phyloP scores from a whole-genome alignment of 1,140 invertebrate genomes.

The Cotesia glomerata region DNA sequence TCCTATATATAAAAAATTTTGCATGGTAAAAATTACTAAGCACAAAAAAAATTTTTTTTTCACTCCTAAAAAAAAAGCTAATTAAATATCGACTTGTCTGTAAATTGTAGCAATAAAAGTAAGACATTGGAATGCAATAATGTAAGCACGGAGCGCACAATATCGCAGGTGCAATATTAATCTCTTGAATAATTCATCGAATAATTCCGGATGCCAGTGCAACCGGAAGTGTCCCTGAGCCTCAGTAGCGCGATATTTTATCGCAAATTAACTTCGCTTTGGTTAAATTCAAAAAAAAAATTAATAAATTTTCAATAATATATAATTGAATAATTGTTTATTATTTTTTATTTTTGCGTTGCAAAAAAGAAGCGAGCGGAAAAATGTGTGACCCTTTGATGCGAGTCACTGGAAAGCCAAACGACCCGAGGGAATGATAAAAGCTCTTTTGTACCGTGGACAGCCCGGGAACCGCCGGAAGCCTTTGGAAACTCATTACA shows the following conservation, averaged over 20 bases:
- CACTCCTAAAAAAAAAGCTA: not conserved
- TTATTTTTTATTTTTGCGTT: not conserved
- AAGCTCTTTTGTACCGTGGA: no score
- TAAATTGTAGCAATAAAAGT: not conserved
- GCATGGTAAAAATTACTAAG: no score
- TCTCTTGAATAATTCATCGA: conserved; percentile 31
- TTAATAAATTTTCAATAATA: not conserved
- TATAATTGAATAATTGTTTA: no score
- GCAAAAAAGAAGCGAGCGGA: not conserved
- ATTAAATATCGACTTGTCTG: no score
- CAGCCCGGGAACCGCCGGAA: no score
- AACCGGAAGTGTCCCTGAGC: conserved; percentile 11
- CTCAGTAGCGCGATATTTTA: not conserved
- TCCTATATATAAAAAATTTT: no score
- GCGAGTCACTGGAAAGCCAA: no score
- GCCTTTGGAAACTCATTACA: no score
- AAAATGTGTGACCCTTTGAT: not conserved
- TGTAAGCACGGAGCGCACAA: not conserved
- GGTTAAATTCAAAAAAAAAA: not conserved
- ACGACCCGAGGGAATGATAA: no score
- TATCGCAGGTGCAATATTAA: not conserved
- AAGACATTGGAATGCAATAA: not conserved
- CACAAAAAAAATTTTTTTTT: not conserved
- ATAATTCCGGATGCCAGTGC: conserved; percentile 27
- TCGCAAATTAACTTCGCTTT: not conserved